Base-by-base conservation (phyloP, 2,113 vertebrate species). In the Triplophysa rosa region DNA sequence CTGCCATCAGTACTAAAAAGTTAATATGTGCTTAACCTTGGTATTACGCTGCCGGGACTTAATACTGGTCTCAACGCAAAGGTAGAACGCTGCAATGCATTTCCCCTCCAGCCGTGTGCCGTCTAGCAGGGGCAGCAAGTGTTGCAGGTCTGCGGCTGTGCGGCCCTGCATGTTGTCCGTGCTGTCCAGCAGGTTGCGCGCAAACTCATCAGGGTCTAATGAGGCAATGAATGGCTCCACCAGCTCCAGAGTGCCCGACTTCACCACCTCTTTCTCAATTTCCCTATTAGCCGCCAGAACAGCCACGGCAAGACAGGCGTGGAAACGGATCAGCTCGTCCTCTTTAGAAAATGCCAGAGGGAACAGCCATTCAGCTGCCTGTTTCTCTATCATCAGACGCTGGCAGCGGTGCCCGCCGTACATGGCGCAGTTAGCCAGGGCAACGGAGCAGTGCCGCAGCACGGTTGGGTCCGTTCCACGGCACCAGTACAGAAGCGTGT, bases 181-280 rank as follows among this genome's bases (percentile, higher is more conserved):
- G 82, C 95, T 95, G 86, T 94, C 95, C 90, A 95, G 76, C 85
- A 97, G 89, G 85, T 88, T 91, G 2, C 93, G 90, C 2, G 96
- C 95, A 0, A 98, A 98, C 71, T 88, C 92, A 47, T 95, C 94
- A 0, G 97, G 95, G 79, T 98, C 95, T 87, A 99, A 86, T 0
- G 97, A 97, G 29, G 96, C 95, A 0, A 98, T 96, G 74, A 98
- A 98, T 0, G 98, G 98, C 89, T 99, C 98, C 84, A 99, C 98
- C 62, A 99, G 92, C 0, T 97, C 97, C 91, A 99, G 82, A 0
- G 98, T 99, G 10, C 98, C 98, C 0, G 98, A 99, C 52, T 93
- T 92, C 87, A 98, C 97, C 89, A 99, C 98, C 89, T 99, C 96
- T 29, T 94, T 94, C 92, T 99, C 97, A 0, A 99, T 93, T 68